phyloP scores from a whole-genome alignment of 2,113 vertebrate species.

The Abramis brama region DNA sequence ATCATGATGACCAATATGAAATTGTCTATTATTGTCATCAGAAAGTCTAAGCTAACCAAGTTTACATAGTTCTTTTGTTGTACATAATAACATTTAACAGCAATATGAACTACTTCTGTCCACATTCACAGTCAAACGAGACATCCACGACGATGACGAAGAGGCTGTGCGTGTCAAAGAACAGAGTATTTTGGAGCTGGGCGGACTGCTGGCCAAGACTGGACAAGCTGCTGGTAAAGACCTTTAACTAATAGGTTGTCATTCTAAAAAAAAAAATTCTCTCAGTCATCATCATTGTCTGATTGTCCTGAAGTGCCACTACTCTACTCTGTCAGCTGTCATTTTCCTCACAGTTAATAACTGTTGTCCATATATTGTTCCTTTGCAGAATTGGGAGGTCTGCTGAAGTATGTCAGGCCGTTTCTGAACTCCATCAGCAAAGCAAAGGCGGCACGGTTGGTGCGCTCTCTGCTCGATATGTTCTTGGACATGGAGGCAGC shows the following conservation, averaged over 20 bases:
- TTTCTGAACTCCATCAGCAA: conserved; percentile 90
- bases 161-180: conserved; percentile 95
- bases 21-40: neutral
- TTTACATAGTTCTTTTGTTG: neutral
- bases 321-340: neutral
- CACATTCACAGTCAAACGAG: conserved; percentile 86
- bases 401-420: conserved; percentile 90
- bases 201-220: conserved; percentile 90
- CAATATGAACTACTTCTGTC: neutral
- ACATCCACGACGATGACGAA: conserved; percentile 93
- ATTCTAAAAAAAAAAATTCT: neutral
- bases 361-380: neutral
- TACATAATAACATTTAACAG: neutral
- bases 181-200: conserved; percentile 97
- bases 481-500: conserved; percentile 99
- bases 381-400: conserved; percentile 86
- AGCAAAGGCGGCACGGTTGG: conserved; percentile 91
- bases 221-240: conserved; percentile 93
- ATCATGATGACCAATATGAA: neutral
- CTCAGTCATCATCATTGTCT: neutral
- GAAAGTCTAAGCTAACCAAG: neutral
- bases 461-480: conserved; percentile 92
- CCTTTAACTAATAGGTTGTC: neutral
- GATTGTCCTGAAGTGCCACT: neutral
- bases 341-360: neutral